phyloP scores from a whole-genome alignment of 2,113 vertebrate species.

The Camarhynchus parvulus region DNA sequence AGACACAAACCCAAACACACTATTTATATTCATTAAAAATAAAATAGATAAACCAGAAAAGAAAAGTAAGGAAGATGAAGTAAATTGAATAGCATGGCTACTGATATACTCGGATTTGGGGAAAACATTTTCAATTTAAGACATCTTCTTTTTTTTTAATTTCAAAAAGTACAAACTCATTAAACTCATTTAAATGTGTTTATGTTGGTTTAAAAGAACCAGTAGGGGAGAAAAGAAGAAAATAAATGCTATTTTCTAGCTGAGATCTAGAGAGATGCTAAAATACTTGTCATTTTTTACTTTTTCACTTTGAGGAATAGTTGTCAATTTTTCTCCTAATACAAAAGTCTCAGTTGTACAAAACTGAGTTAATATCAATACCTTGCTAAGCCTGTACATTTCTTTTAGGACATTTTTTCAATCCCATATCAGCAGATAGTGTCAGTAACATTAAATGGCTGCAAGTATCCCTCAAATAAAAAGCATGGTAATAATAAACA shows the following conservation, averaged over 20 bases:
- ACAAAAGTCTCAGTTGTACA: neutral
- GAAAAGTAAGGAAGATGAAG: neutral
- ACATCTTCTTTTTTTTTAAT: fast-evolving
- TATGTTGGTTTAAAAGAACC: neutral
- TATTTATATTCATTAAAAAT: neutral
- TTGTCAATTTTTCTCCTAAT: neutral
- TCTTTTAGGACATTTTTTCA: neutral
- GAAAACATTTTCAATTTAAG: neutral
- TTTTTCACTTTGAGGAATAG: neutral
- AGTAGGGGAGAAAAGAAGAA: neutral
- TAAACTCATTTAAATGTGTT: neutral
- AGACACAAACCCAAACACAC: neutral
- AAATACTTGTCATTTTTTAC: neutral
- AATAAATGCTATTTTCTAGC: neutral
- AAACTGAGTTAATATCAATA: neutral
- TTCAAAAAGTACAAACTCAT: neutral
- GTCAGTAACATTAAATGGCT: neutral
- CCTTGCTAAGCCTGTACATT: neutral
- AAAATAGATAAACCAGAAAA: neutral
- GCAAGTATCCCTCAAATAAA: neutral
- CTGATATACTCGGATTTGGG: neutral
- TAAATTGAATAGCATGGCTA: neutral
- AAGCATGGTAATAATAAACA: neutral
- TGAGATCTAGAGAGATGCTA: neutral
- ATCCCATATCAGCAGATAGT: neutral